Evolutionary conservation across 2,797 vertebrate genomes (phyloP).

Genomic region (Knipowitschia caucasica): DNA sequence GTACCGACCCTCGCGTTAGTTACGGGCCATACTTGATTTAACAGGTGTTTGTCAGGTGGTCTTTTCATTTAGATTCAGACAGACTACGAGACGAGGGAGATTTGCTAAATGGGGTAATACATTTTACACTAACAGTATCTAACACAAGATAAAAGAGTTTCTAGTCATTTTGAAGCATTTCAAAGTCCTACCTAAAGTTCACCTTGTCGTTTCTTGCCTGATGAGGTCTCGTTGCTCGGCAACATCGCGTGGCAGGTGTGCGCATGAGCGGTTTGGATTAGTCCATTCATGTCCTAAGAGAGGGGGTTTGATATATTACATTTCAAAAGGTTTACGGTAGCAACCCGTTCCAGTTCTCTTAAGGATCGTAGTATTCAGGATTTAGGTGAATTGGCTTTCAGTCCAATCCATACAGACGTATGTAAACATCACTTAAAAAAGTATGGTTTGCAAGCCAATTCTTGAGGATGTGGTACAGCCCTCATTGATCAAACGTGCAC

Average conservation of each 20-base stretch:
- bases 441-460: background rate
- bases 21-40: background rate
- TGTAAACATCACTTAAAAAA: background rate
- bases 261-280: conserved; percentile 40
- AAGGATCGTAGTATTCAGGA: too few relatives aligned
- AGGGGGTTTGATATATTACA: background rate
- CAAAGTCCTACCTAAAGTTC: conserved; percentile 17
- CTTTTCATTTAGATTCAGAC: background rate
- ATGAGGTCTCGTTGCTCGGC: conserved; percentile 45
- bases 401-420: background rate
- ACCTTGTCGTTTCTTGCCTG: background rate
- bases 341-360: too few relatives aligned
- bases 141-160: background rate
- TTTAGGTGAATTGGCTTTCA: rapidly evolving
- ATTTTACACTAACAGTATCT: background rate
- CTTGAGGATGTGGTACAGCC: conserved; percentile 50
- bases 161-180: background rate
- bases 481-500: conserved; percentile 40
- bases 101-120: background rate
- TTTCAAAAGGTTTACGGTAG: background rate
- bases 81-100: background rate
- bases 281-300: conserved; percentile 28
- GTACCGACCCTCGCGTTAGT: background rate
- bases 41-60: background rate
- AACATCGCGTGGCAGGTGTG: conserved; percentile 30